Conservation (phyloP, 1,140 invertebrate species). For the Pseudoatta argentina region DNA sequence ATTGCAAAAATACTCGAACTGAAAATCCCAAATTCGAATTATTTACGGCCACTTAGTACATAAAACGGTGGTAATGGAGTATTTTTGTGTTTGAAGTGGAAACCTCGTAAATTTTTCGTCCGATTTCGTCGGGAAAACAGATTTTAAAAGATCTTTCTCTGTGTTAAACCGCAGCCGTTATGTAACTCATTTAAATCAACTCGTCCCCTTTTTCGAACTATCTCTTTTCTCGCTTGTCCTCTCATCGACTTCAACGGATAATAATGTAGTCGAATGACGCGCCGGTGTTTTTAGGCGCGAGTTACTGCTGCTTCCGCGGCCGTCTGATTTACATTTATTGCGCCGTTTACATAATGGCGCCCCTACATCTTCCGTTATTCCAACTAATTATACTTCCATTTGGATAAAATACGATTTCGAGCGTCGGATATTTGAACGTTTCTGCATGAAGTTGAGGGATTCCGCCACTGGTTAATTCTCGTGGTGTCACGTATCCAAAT, state of each 20-base stretch:
- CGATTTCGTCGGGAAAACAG: constrained; percentile 26
- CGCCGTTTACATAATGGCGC: constrained; percentile 83
- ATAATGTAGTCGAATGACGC: constrained; percentile 85
- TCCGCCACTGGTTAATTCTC: constrained; percentile 40
- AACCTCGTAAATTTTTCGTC: constrained; percentile 39
- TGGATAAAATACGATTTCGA: constrained; percentile 80
- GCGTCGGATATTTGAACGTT: constrained; percentile 62
- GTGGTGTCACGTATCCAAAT: not conserved
- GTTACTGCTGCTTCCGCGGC: constrained; percentile 84
- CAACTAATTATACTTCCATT: constrained; percentile 85
- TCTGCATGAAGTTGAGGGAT: constrained; percentile 32
- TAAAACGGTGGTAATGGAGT: constrained; percentile 38
- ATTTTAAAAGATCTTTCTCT: constrained; percentile 40
- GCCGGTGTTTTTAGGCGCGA: constrained; percentile 83
- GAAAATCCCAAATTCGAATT: not conserved
- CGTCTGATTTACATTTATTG: constrained; percentile 86
- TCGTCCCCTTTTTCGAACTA: constrained; percentile 4
- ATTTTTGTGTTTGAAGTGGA: constrained; percentile 8
- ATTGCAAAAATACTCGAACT: not conserved
- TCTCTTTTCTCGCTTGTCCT: constrained; percentile 44
- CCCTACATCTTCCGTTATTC: constrained; percentile 85
- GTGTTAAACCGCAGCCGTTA: constrained; percentile 2
- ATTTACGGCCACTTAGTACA: not conserved
- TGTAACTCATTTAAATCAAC: constrained; percentile 36
- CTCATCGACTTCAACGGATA: constrained; percentile 60